These are phyloP conservation scores for Myoxocephalus aenaeus DNA, from an alignment of 2,797 vertebrate species.

Conservation along the genomic window DNA sequence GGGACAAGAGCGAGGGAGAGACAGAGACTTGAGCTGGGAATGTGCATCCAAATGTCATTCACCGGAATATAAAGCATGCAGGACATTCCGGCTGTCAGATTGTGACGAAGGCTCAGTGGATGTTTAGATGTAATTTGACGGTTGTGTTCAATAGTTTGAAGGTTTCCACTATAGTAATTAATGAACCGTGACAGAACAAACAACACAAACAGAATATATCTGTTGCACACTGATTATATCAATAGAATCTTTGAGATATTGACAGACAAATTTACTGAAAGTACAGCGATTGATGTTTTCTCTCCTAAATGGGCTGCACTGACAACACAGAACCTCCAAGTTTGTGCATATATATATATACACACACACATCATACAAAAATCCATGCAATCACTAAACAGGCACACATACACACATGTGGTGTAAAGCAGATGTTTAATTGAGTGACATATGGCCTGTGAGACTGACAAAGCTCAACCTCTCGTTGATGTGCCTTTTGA, in stretches of 20 bases:
- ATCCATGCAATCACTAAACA: background rate
- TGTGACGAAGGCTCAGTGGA: constrained; percentile 24
- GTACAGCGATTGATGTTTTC: background rate
- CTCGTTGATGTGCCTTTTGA: constrained; percentile 70
- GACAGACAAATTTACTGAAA: background rate
- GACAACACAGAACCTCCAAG: background rate
- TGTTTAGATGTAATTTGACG: constrained; percentile 49
- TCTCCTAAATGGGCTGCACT: background rate
- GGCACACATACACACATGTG: constrained; percentile 6
- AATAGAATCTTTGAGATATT: constrained; percentile 24
- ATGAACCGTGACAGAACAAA: background rate
- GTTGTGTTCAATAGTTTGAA: constrained; percentile 22
- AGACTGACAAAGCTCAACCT: constrained; percentile 58
- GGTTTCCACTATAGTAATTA: constrained; percentile 25
- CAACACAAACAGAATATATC: constrained; percentile 12
- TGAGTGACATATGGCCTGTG: constrained; percentile 57
- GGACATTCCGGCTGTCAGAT: constrained; percentile 7
- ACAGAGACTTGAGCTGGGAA: constrained; percentile 31
- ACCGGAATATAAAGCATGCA: constrained; percentile 32
- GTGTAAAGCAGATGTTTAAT: constrained; percentile 59
- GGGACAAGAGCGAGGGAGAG: constrained; percentile 21
- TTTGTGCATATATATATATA: background rate
- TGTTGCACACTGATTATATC: background rate
- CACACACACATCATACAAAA: background rate
- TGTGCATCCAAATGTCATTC: constrained; percentile 55